A percentile compares a stretch with the other conserved stretches of the same genome.
Conservation (phyloP, 2,113 vertebrate species). For the Pterocles burchelli region DNA sequence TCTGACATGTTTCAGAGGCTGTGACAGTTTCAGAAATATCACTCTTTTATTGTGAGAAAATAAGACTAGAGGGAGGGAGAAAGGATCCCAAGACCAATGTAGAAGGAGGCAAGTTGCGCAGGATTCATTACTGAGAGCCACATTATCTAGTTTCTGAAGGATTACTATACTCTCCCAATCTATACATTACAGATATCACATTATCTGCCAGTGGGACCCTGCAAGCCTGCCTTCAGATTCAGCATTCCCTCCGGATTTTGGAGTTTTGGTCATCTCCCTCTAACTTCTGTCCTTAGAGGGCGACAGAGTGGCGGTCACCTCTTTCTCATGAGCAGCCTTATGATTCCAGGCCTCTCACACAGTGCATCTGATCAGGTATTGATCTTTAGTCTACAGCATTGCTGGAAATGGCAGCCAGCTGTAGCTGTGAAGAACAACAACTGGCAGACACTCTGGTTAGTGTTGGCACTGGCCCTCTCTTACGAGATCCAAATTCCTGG, state of each 20-base stretch:
- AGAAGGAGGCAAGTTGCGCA: background rate
- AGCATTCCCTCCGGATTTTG: background rate
- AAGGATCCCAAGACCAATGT: background rate
- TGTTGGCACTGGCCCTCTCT: slow-evolving; percentile 69
- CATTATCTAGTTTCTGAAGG: background rate
- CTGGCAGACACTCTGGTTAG: slow-evolving; percentile 74
- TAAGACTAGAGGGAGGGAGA: background rate
- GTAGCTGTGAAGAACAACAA: slow-evolving; percentile 75
- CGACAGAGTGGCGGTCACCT: fast-evolving
- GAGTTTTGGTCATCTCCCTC: background rate
- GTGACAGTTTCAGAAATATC: background rate
- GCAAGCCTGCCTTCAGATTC: background rate
- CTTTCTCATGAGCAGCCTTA: background rate
- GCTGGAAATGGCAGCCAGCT: slow-evolving; percentile 73
- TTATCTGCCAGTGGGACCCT: background rate
- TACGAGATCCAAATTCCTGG: slow-evolving; percentile 74
- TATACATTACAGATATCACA: background rate
- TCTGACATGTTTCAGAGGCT: background rate
- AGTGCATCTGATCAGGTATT: slow-evolving; percentile 45
- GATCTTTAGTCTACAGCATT: slow-evolving; percentile 46
- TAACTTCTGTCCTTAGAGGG: background rate
- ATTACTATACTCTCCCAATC: background rate
- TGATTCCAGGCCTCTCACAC: slow-evolving; percentile 3
- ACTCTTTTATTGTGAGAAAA: background rate
- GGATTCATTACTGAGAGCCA: background rate